A percentile compares a stretch with the other conserved stretches of the same genome.
phyloP scores from a whole-genome alignment of 2,113 vertebrate genomes.

The Anhinga anhinga region DNA sequence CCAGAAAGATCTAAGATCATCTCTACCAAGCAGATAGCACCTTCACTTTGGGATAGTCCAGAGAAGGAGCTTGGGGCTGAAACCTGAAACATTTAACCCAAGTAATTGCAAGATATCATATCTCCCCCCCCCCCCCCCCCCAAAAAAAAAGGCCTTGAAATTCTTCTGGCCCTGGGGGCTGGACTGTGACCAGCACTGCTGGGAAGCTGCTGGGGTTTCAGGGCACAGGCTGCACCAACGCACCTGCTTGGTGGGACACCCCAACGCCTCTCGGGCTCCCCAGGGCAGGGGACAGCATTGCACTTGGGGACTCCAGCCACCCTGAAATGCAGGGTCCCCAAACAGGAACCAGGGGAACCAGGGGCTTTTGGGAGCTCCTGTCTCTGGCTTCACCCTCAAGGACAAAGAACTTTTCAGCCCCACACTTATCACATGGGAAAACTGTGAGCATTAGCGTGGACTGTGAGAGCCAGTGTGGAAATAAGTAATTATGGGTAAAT shows the following conservation, averaged over 20 bases:
- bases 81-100: background rate
- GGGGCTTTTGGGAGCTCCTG: background rate
- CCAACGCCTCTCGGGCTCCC: background rate
- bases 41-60: background rate
- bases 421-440: background rate
- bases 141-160: background rate
- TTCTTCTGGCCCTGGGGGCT: background rate
- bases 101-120: background rate
- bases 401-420: background rate
- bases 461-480: background rate
- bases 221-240: background rate
- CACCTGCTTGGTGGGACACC: background rate
- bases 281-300: background rate
- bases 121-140: too few relatives aligned
- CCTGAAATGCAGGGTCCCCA: background rate
- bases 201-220: background rate
- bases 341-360: accelerated
- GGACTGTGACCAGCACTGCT: accelerated
- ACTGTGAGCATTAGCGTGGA: background rate
- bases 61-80: background rate
- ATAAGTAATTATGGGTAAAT: constrained; percentile 24
- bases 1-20: background rate
- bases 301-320: background rate
- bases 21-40: background rate
- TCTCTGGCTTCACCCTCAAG: background rate